Evolutionary conservation across 2,888 invertebrate species (phyloP), one percentile per base, ranked within the genome.

Genomic region (Hemithea aestivaria): DNA sequence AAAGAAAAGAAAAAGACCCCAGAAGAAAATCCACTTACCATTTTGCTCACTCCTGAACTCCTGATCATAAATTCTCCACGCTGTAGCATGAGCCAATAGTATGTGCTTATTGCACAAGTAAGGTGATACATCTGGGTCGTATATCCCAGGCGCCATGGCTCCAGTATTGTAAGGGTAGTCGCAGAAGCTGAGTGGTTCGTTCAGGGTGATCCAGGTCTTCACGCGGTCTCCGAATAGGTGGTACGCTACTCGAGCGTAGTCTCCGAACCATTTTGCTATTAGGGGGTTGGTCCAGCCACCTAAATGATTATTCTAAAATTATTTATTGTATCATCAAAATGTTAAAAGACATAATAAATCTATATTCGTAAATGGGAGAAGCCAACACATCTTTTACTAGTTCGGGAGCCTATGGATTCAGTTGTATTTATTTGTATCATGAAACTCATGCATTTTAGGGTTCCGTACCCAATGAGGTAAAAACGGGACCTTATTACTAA

Each of bases 201-300:
- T 94, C 37, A 93, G 84, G 0, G 93, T 94, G 0, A 92, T 83
- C 93, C 93, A 93, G 27, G 83, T 72, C 60, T 84, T 88, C 1
- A 92, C 89, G 24, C 90, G 81, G 52, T 89, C 88, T 0, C 89
- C 91, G 49, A 83, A 90, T 45, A 89, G 72, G 2, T 77, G 72
- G 56, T 84, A 88, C 1, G 85, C 66, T 0, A 91, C 49, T 11
- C 84, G 78, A 0, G 91, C 89, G 57, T 89, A 92, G 49, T 90
- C 89, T 22, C 72, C 81, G 52, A 90, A 91, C 63, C 89, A 81
- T n/a, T 89, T 87, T 7, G 83, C 79, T 2, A 90, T 84, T 35
- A 87, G 72, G 0, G 89, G 85, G 62, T 91, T 91, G 0, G 88
- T 70, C 91, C 91, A 51, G 8, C 50, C 50, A 88, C 89, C 56